Evolutionary conservation across 2,888 invertebrate genomes (phyloP).

Genomic region (Chymomyza amoena): DNA sequence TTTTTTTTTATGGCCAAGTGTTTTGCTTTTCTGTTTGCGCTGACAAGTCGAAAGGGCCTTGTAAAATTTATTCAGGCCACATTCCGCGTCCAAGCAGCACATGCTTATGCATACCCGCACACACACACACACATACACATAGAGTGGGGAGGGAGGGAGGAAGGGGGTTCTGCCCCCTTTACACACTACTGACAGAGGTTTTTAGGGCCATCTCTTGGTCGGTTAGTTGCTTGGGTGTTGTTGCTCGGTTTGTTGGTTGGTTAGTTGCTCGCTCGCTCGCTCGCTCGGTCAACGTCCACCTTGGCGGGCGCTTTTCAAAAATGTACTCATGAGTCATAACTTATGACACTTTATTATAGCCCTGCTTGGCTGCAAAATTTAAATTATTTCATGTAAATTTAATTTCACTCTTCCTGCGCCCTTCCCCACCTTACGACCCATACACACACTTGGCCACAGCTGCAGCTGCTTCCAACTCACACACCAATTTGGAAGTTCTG

Average conservation of each 20-base stretch:
- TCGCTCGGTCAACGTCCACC: background rate
- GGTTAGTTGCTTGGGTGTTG: background rate
- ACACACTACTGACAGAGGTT: background rate
- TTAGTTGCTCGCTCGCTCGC: background rate
- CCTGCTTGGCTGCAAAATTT: slow-evolving; percentile 26
- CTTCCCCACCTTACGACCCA: background rate
- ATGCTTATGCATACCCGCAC: slow-evolving; percentile 7
- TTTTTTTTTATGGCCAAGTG: slow-evolving; percentile 9
- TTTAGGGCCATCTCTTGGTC: background rate
- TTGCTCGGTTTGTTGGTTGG: background rate
- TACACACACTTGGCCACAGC: background rate
- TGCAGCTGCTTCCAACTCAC: background rate
- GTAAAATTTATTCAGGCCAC: slow-evolving; percentile 23
- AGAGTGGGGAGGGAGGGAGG: too few species aligned
- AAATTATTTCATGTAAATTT: slow-evolving; percentile 27
- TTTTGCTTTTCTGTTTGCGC: slow-evolving; percentile 5
- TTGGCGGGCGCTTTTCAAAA: slow-evolving; percentile 6
- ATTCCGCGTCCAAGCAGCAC: slow-evolving; percentile 2
- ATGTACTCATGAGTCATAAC: slow-evolving; percentile 28
- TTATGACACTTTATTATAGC: slow-evolving; percentile 28
- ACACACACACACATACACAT: too few species aligned
- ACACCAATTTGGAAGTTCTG: background rate
- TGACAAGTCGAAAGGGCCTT: slow-evolving; percentile 15
- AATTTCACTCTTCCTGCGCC: slow-evolving; percentile 5
- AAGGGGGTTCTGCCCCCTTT: too few species aligned